Conservation (phyloP, 2,113 vertebrate genomes). For the Phoenicopterus ruber region DNA sequence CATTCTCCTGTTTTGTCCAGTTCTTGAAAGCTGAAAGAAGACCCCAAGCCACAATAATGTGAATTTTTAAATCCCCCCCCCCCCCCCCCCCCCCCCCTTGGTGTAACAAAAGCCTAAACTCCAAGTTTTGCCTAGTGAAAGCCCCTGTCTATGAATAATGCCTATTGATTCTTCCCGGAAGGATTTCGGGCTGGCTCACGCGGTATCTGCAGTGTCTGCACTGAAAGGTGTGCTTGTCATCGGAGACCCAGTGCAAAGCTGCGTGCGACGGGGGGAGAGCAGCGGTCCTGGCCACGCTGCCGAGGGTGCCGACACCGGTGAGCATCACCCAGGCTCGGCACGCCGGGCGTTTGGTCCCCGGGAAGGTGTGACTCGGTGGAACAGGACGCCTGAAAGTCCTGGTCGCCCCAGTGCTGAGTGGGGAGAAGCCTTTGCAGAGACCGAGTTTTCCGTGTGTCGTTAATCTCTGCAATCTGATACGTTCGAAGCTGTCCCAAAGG, state of each 20-base stretch:
- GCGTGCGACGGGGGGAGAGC: fast-evolving
- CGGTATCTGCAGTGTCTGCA: background rate
- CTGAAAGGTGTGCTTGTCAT: background rate
- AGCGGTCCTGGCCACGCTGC: background rate
- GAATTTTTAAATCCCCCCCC: background rate
- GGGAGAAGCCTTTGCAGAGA: background rate
- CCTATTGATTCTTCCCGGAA: background rate
- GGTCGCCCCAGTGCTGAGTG: background rate
- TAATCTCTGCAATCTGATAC: background rate
- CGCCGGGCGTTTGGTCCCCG: fast-evolving
- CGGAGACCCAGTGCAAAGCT: background rate
- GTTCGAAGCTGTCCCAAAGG: background rate
- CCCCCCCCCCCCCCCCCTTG: fast-evolving
- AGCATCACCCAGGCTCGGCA: background rate
- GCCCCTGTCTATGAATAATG: background rate
- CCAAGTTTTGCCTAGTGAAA: background rate
- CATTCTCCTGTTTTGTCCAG: background rate
- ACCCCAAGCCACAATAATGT: background rate
- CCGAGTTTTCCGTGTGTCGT: background rate
- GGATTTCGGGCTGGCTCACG: background rate
- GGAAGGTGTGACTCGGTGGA: background rate
- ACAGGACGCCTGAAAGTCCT: background rate
- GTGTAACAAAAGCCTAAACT: background rate
- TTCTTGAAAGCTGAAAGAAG: background rate
- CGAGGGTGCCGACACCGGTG: fast-evolving